phyloP scores from a whole-genome alignment of 2,888 invertebrate genomes.

The Julus scandinavius region DNA sequence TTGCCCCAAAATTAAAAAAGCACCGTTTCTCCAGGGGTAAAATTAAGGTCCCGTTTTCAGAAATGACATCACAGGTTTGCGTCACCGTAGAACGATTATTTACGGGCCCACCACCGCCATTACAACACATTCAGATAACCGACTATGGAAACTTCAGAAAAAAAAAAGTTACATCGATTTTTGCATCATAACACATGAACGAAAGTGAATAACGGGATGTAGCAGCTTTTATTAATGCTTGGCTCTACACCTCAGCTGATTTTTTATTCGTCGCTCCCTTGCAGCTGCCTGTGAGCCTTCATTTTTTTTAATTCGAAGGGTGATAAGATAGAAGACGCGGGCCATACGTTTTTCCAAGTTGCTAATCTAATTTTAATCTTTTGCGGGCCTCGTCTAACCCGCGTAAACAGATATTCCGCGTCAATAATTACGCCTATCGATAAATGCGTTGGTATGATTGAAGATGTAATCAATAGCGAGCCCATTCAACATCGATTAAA shows the following conservation, averaged over 20 bases:
- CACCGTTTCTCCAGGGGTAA: no score
- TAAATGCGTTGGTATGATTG: slow-evolving; percentile 1
- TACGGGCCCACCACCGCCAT: not conserved
- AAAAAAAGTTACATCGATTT: slow-evolving; percentile 21
- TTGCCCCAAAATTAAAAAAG: not conserved
- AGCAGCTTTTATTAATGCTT: not conserved
- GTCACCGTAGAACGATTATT: not conserved
- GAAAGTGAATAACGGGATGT: slow-evolving; percentile 26
- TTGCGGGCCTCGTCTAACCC: not conserved
- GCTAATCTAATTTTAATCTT: slow-evolving; percentile 13
- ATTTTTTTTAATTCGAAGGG: not conserved
- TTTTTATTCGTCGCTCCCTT: not conserved
- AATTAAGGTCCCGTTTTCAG: no score
- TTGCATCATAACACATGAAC: slow-evolving; percentile 5
- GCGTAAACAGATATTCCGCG: not conserved
- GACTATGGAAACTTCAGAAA: not conserved
- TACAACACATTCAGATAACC: slow-evolving; percentile 31
- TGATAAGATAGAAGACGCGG: not conserved
- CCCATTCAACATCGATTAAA: slow-evolving; percentile 8
- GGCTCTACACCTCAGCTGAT: not conserved
- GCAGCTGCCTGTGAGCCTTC: not conserved
- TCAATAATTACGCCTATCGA: slow-evolving; percentile 6
- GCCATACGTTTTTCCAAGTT: not conserved
- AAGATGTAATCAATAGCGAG: not conserved
- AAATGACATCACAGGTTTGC: not conserved